Evolutionary conservation across 2,797 vertebrate species (phyloP).

Genomic region (Rhinella marina): DNA sequence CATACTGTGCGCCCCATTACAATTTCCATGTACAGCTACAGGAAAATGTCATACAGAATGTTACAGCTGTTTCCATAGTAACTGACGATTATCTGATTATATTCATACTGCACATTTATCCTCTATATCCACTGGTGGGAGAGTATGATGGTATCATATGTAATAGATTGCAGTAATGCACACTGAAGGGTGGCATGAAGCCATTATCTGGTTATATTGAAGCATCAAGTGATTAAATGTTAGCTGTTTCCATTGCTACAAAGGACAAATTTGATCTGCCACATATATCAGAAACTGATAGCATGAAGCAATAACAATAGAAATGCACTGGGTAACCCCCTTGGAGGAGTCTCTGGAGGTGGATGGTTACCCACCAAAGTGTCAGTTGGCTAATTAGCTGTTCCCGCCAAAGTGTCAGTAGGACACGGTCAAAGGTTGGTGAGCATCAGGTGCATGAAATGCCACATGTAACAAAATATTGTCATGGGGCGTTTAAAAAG

Average conservation of each 20-base stretch:
- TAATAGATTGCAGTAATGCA: not conserved
- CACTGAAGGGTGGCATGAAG: not conserved
- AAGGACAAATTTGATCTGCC: not conserved
- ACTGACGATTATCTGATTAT: constrained; percentile 16
- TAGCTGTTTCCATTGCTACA: not conserved
- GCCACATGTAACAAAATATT: too few relatives aligned
- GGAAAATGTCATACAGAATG: constrained; percentile 8
- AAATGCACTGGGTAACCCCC: not conserved
- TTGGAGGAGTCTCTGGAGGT: too few relatives aligned
- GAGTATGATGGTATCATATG: not conserved
- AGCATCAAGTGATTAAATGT: not conserved
- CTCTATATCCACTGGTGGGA: not conserved
- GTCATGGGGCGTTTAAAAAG: too few relatives aligned
- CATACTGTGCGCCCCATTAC: not conserved
- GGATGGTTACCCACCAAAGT: too few relatives aligned
- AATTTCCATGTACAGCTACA: not conserved
- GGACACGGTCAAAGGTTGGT: too few relatives aligned
- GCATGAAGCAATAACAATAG: not conserved
- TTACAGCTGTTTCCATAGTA: constrained; percentile 22
- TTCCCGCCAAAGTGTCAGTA: too few relatives aligned
- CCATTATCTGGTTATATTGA: not conserved
- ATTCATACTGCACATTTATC: constrained; percentile 9
- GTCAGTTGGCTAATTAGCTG: too few relatives aligned
- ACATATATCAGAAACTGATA: not conserved
- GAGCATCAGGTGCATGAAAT: too few relatives aligned